Percentiles rank a stretch among this genome's conserved stretches.
Evolutionary conservation across 2,888 invertebrate genomes (phyloP).

Genomic region (Thymelicus lineola): DNA sequence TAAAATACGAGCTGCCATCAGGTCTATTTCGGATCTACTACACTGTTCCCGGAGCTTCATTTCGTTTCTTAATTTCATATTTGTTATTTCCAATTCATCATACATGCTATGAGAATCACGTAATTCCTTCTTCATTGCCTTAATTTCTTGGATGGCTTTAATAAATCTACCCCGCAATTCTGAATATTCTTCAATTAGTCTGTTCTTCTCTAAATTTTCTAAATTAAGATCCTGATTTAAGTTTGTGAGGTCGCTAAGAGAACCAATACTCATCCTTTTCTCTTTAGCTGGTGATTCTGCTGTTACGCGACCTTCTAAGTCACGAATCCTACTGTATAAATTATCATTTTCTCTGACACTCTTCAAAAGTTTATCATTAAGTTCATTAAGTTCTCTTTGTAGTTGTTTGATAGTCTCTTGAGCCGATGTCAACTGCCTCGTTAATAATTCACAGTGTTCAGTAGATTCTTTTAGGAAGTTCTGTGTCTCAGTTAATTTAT

Average conservation of each 20-base stretch:
- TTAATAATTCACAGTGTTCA: constrained; percentile 87
- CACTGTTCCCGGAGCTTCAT: constrained; percentile 87
- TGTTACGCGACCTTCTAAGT: constrained; percentile 87
- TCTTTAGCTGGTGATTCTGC: constrained; percentile 82
- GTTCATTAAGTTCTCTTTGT: constrained; percentile 88
- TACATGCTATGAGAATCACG: constrained; percentile 92
- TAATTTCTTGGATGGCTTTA: constrained; percentile 93
- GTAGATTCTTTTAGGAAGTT: constrained; percentile 88
- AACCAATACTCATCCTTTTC: constrained; percentile 89
- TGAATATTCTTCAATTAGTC: constrained; percentile 91
- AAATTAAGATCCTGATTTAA: constrained; percentile 91
- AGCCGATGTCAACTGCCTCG: constrained; percentile 87
- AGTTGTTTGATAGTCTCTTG: constrained; percentile 88
- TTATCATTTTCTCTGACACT: constrained; percentile 92
- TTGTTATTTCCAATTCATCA: constrained; percentile 92
- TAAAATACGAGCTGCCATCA: constrained; percentile 93
- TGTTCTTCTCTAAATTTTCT: constrained; percentile 89
- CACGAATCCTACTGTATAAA: constrained; percentile 89
- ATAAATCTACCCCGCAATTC: constrained; percentile 91
- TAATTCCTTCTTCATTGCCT: constrained; percentile 92
- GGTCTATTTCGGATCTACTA: constrained; percentile 89
- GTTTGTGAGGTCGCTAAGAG: constrained; percentile 92
- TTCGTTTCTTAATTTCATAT: constrained; percentile 90
- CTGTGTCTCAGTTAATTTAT: constrained; percentile 88
- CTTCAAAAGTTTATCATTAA: constrained; percentile 87